Conservation (phyloP, 2,797 vertebrate genomes). For the Hylomyscus alleni region DNA sequence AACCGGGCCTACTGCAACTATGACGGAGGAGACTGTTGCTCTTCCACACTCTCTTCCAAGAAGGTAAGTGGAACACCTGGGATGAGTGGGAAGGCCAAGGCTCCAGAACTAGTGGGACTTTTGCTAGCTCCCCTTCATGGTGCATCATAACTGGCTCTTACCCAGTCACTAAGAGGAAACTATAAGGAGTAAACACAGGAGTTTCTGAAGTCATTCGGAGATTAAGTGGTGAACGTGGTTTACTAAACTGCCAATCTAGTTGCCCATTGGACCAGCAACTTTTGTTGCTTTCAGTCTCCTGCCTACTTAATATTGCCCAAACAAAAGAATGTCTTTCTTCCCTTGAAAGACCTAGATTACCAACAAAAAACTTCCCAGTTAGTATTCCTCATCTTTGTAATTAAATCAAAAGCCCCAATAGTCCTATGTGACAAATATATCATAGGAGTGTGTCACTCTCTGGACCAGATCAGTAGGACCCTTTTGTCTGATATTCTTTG, state of each 20-base stretch:
- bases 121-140: not conserved
- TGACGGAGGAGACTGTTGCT: constrained; percentile 98
- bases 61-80: constrained; percentile 91
- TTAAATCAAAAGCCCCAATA: not conserved
- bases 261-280: not conserved
- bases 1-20: constrained; percentile 98
- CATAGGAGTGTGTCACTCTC: not conserved
- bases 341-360: not conserved
- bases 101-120: too few relatives aligned
- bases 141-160: not conserved
- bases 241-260: not conserved
- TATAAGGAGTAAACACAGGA: not conserved
- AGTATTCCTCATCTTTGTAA: not conserved
- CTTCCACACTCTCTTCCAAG: constrained; percentile 96
- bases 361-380: not conserved
- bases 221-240: not conserved
- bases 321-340: not conserved
- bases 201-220: not conserved
- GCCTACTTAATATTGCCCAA: not conserved
- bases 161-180: not conserved
- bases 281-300: not conserved
- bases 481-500: not conserved
- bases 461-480: not conserved
- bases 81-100: fast-evolving
- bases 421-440: not conserved